Percentiles rank a stretch among this genome's conserved stretches.
Conservation (phyloP, 2,888 invertebrate species). For the Linnaemya tessellans region DNA sequence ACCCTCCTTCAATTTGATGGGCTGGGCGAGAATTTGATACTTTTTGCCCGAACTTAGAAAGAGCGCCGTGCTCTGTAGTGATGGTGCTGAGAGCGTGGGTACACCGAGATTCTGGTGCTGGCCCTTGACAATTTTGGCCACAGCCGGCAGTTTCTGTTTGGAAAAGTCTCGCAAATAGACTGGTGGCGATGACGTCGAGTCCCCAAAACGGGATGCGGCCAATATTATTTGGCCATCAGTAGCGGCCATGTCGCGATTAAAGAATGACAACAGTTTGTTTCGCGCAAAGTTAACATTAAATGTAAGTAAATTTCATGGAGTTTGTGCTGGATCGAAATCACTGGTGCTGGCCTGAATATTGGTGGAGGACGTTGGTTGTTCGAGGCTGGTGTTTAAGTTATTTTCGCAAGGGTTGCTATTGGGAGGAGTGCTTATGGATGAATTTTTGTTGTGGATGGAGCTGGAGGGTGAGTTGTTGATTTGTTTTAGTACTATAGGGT, state of each 20-base stretch:
- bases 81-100: conserved; percentile 93
- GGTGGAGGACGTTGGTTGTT: conserved; percentile 56
- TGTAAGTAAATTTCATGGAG: conserved; percentile 83
- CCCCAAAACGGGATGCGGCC: conserved; percentile 88
- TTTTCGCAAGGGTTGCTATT: conserved; percentile 69
- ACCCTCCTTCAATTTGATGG: conserved; percentile 95
- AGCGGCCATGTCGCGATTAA: conserved; percentile 89
- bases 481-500: conserved; percentile 45
- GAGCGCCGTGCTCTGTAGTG: conserved; percentile 93
- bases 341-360: conserved; percentile 41
- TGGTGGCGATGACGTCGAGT: conserved; percentile 78
- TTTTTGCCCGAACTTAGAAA: conserved; percentile 93
- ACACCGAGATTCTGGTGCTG: conserved; percentile 96
- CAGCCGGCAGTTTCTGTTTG: conserved; percentile 90
- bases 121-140: conserved; percentile 96
- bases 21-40: conserved; percentile 93
- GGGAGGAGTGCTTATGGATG: conserved; percentile 33
- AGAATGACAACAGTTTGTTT: conserved; percentile 83
- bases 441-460: conserved; percentile 53
- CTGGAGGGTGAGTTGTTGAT: conserved; percentile 61
- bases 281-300: conserved; percentile 83
- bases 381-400: conserved; percentile 73
- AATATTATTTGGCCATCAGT: conserved; percentile 95
- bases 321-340: conserved; percentile 68
- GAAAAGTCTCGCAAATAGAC: conserved; percentile 85